Base-by-base conservation (phyloP, 2,888 invertebrate genomes). In the Erebia aethiops region DNA sequence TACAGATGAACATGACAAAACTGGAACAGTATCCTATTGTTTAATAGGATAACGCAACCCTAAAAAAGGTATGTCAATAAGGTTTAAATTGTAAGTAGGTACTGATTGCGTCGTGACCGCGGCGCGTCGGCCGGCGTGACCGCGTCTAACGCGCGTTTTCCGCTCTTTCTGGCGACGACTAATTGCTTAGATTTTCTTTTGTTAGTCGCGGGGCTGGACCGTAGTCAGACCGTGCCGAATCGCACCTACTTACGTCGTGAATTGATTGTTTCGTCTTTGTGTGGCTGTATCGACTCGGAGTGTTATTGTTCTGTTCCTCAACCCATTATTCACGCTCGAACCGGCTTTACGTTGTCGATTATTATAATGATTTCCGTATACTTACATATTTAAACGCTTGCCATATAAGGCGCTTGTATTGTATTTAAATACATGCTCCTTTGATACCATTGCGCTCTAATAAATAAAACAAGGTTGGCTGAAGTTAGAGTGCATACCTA, bases 121-220 rank as follows among this genome's bases (percentile, higher is more conserved):
- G 80, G 77, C 85, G 85, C 82, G 81, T 77, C 77, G 81, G 84
- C 73, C 85, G 83, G 83, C 90, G 89, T 92, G 92, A 92, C 92
- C 92, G 92, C 85, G 82, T 83, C 92, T 87, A 93, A 93, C 87
- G 84, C 91, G 89, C 84, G 92, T 93, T 92, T 93, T 92, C 92
- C 92, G 92, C 92, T 92, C 92, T 93, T 93, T 91, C 92, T 88
- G 90, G 88, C 91, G 92, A 88, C 92, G 92, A 92, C 92, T 93
- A 93, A 93, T 93, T 93, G 92, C 92, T 92, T 91, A 91, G 91
- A 92, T 92, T 92, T 93, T 90, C 92, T 92, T 92, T 92, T 91
- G 92, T 92, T 92, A 90, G 92, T 92, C 90, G 89, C 91, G 92
- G 90, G 87, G 90, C 89, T 87, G 86, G 86, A 86, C 83, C 87